Percentiles rank a stretch among this genome's conserved stretches.
phyloP scores from a whole-genome alignment of 2,797 vertebrate genomes.

The Urosaurus nigricauda region DNA sequence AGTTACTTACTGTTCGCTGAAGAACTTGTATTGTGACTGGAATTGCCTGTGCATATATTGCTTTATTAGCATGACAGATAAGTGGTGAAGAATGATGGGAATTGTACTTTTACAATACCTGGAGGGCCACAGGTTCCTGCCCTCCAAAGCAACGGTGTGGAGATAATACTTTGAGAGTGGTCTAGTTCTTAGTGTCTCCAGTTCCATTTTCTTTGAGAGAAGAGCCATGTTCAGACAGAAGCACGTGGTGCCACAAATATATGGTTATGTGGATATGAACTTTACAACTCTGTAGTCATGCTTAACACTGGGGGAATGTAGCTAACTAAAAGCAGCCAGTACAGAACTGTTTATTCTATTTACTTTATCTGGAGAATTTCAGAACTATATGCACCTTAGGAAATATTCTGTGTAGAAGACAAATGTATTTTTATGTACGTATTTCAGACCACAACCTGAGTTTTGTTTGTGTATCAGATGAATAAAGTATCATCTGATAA shows the following conservation, averaged over 20 bases:
- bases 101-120: too few relatives aligned
- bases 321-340: neutral
- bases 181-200: neutral
- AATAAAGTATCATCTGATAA: constrained; percentile 32
- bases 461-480: constrained; percentile 6
- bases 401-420: constrained; percentile 28
- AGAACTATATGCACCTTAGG: neutral
- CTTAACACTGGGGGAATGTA: neutral
- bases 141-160: neutral
- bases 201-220: neutral
- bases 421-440: constrained; percentile 36
- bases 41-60: neutral
- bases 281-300: neutral
- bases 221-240: neutral
- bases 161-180: neutral
- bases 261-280: neutral
- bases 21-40: neutral
- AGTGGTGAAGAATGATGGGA: too few relatives aligned
- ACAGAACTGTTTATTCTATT: neutral
- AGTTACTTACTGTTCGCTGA: neutral
- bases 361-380: neutral
- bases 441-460: constrained; percentile 47
- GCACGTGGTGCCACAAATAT: neutral
- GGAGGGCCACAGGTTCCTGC: too few relatives aligned
- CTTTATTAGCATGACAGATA: too few relatives aligned